Conservation (phyloP, 2,888 invertebrate species). For the Cremastinae sp. region DNA sequence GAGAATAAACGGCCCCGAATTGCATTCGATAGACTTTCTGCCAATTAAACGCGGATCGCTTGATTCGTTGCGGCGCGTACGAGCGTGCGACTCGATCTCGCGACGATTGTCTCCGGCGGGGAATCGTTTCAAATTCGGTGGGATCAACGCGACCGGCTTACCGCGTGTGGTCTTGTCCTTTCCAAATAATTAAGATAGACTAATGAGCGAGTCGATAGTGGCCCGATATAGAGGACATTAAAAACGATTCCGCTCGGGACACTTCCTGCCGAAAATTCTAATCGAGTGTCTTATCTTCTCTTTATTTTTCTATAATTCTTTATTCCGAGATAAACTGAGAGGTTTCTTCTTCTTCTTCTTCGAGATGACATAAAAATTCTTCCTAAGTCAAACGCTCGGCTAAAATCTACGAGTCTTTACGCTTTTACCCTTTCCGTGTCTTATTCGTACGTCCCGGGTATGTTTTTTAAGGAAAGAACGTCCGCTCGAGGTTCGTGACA, state of each 20-base stretch:
- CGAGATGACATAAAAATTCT: conserved; percentile 12
- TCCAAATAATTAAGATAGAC: conserved; percentile 42
- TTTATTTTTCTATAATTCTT: conserved; percentile 12
- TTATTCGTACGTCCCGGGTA: too few relatives aligned
- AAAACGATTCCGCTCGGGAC: conserved; percentile 32
- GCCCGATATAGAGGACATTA: conserved; percentile 7
- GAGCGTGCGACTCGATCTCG: conserved; percentile 10
- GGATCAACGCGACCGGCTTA: conserved; percentile 16
- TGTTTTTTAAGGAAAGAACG: not conserved
- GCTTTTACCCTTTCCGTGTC: conserved; percentile 31
- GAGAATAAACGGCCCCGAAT: conserved; percentile 23
- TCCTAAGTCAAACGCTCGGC: conserved; percentile 27
- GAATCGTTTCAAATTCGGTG: conserved; percentile 29
- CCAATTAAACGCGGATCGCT: conserved; percentile 58
- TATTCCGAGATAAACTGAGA: conserved; percentile 35
- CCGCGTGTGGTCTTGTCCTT: conserved; percentile 47
- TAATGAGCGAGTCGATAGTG: conserved; percentile 35
- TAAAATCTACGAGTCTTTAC: conserved; percentile 7
- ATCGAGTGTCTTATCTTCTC: conserved; percentile 19
- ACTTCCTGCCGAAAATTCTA: conserved; percentile 11
- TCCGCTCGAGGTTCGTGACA: conserved; percentile 12
- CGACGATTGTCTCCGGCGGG: conserved; percentile 32
- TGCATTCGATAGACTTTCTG: conserved; percentile 52
- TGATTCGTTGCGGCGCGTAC: conserved; percentile 29
- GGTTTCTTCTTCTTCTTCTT: not conserved